Evolutionary conservation across 23 tunicate species (phyloP).

Genomic region (Phallusia fumigata): DNA sequence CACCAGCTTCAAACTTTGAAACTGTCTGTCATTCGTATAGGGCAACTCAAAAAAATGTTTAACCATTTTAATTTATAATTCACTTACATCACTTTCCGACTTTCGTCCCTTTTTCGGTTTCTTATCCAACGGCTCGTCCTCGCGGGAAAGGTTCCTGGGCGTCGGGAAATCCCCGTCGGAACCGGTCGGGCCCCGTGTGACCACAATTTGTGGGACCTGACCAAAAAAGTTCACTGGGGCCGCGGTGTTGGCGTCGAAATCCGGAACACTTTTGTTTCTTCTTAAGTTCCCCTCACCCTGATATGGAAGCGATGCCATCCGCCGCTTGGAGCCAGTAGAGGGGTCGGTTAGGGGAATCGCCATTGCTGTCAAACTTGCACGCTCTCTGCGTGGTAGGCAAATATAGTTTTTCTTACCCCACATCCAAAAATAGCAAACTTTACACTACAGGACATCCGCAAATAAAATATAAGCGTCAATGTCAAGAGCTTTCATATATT

Average conservation of each 20-base stretch:
- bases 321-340: conserved; percentile 23
- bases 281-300: not conserved
- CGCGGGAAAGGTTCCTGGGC: not conserved
- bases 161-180: conserved; percentile 42
- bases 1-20: no score
- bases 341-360: conserved; percentile 56
- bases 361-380: conserved; percentile 30
- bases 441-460: no score
- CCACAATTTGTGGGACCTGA: conserved; percentile 55
- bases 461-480: no score
- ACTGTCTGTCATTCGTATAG: no score
- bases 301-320: conserved; percentile 22
- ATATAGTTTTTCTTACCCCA: not conserved
- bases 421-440: no score
- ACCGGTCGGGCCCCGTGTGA: conserved; percentile 51
- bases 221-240: conserved; percentile 28
- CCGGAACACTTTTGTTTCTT: conserved; percentile 41
- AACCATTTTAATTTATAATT: no score
- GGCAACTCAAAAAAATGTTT: no score
- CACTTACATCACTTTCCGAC: not conserved
- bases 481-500: no score
- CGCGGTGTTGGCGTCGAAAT: conserved; percentile 9
- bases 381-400: conserved; percentile 20
- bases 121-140: not conserved
- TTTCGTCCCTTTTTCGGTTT: not conserved